Base-by-base conservation (phyloP, 2,797 vertebrate species). In the Enteromius mattozi region DNA sequence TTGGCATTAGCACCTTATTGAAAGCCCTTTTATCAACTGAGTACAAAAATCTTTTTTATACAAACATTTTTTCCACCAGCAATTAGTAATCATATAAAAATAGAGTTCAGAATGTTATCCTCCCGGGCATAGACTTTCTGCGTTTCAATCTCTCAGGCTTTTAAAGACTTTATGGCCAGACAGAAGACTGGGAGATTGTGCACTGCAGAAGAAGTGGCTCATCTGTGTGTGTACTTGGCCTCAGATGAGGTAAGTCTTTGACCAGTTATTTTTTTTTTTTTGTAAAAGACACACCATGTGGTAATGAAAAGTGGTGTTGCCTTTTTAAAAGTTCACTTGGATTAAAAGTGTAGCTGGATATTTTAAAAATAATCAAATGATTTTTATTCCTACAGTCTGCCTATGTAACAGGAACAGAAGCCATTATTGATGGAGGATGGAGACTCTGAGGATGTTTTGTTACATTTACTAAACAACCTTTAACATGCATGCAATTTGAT, bases 391-490 rank as follows among this genome's bases (percentile, higher is more conserved):
- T 92, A 84, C 94, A 99, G 98, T 97, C 97, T 19, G 95, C 96
- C 81, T 99, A 96, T 2, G 80, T 99, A 81, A 98, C 97, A 1
- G 98, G 98, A n/a, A 97, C 95, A 2, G 95, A 97, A 86, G 93
- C 97, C 5, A 92, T 98, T 92, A 99, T 99, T 9, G 97, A 99
- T 86, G 98, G 98, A 93, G 98, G 98, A 85, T 98, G 97, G 97
- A 96, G 95, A 81, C 92, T 99, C 80, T 99, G 91, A 98, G 40
- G 63, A 88, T 79, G 12, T 72, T 65, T 33, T 40, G 40, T 14
- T 54, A 13, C 2, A n/a, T 33, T 47, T 24, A 33, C 30, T n/a
- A 2, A 6, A 12, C 1, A 6, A 61, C 27, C 24, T 63, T 68
- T 61, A 63, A 27, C 76, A 27, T 63, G 8, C 17, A 49, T 27